Conservation (phyloP, 2,888 invertebrate species). For the Archaeoteleia sp. region DNA sequence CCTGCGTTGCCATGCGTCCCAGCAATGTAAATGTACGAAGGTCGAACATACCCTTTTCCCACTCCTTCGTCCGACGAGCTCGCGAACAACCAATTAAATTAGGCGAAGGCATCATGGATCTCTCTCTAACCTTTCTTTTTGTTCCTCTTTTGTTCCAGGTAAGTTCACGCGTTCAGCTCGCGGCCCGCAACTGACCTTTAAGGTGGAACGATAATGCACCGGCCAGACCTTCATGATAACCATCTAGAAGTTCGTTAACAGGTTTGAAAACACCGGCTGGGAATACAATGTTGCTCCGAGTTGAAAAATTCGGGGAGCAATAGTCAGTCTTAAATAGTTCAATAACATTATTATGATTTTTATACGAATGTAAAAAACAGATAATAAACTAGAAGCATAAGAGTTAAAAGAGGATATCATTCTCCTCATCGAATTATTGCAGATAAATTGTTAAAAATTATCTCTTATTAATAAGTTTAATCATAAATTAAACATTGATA, state of each 20-base stretch:
- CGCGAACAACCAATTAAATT: conserved; percentile 67
- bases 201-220: conserved; percentile 62
- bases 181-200: conserved; percentile 58
- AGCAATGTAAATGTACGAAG: conserved; percentile 34
- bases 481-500: no score
- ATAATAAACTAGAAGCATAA: no score
- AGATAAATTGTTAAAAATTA: no score
- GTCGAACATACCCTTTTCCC: conserved; percentile 37
- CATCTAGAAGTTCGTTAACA: conserved; percentile 67
- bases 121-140: conserved; percentile 54
- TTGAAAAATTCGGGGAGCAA: conserved; percentile 32
- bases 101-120: conserved; percentile 52
- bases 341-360: neutral
- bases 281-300: conserved; percentile 52
- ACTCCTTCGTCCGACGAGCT: conserved; percentile 48
- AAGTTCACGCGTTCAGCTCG: conserved; percentile 59
- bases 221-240: conserved; percentile 56
- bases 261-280: conserved; percentile 56
- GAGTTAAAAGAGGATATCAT: no score
- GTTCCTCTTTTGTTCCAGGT: conserved; percentile 67
- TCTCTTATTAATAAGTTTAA: no score
- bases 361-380: no score
- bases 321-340: conserved; percentile 6
- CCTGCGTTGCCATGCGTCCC: no score
- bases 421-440: no score